phyloP scores from a whole-genome alignment of 2,797 vertebrate genomes.

The Ctenochaetus hawaiiensis region DNA sequence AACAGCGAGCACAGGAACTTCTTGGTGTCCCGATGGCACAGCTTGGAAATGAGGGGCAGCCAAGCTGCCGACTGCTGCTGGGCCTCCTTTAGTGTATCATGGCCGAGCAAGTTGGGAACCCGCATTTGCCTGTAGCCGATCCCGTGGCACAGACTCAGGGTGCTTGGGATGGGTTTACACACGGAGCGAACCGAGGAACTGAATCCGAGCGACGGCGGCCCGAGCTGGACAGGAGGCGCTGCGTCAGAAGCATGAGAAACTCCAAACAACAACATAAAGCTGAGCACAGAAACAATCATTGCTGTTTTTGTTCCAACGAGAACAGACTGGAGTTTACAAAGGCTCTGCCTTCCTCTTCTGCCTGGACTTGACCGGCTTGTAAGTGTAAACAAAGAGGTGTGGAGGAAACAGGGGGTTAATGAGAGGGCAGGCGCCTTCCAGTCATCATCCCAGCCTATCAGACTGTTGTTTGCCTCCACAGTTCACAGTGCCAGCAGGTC shows the following conservation, averaged over 20 bases:
- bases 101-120: conserved; percentile 88
- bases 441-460: conserved; percentile 63
- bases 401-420: conserved; percentile 64
- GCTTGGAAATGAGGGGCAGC: conserved; percentile 87
- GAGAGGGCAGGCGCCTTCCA: conserved; percentile 77
- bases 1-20: conserved; percentile 90
- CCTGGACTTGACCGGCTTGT: conserved; percentile 56
- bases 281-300: conserved; percentile 54
- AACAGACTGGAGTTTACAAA: neutral
- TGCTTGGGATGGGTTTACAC: conserved; percentile 86
- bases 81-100: conserved; percentile 84
- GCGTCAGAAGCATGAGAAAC: conserved; percentile 33
- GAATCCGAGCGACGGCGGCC: conserved; percentile 62
- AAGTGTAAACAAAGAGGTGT: conserved; percentile 75
- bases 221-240: conserved; percentile 51
- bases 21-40: conserved; percentile 87
- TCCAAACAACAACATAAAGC: conserved; percentile 28
- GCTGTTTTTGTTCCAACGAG: neutral
- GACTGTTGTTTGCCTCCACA: conserved; percentile 42
- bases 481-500: neutral
- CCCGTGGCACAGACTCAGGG: conserved; percentile 84
- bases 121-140: conserved; percentile 88
- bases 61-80: conserved; percentile 88
- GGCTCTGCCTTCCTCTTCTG: conserved; percentile 9
- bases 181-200: conserved; percentile 78